Base-by-base conservation (phyloP, 2,888 invertebrate genomes). In the Phortica magna region DNA sequence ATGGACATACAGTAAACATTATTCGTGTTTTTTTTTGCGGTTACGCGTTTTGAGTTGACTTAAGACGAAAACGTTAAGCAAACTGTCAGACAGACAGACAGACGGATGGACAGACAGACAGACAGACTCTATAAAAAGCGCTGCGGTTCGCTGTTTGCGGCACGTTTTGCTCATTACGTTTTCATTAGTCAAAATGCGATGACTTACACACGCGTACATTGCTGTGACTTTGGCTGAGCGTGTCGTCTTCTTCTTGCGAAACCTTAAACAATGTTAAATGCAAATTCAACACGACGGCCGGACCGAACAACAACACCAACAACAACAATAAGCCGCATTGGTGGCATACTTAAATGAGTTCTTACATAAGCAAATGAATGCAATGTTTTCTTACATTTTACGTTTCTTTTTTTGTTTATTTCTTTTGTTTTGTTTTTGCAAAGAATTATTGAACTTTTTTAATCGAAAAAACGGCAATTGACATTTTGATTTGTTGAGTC, bases 301-400 rank as follows among this genome's bases (percentile, higher is more conserved):
- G 31, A 31, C 3, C 31, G 31, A 31, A 31, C 31, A 31, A 31
- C 31, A 4, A 31, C 31, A 31, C 31, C 2, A 31, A 31, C 31
- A 31, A 31, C 31, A 31, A 31, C 5, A 31, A 77, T 79, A 82
- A 77, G 61, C 75, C 70, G 31, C 17, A 76, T 75, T 68, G 48
- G 48, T 48, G 48, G 48, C 48, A 48, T 48, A 77, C 59, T 59
- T 59, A 59, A 10, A 19, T 59, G 17, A 59, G 59, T n/a, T 53
- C 81, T 78, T 82, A 77, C 79, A 80, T 78, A 79, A 82, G 79
- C 67, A 57, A 43, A 76, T 77, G 64, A 75, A 42, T 76, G 80
- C 67, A 14, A 42, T 14, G 17, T 9, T 19, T 10, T 14, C 2
- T 48, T 48, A 6, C 2, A 31, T 14, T 9, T 48, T 48, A 6